phyloP scores from a whole-genome alignment of 2,113 vertebrate species.

The Notarius quadriscutis region DNA sequence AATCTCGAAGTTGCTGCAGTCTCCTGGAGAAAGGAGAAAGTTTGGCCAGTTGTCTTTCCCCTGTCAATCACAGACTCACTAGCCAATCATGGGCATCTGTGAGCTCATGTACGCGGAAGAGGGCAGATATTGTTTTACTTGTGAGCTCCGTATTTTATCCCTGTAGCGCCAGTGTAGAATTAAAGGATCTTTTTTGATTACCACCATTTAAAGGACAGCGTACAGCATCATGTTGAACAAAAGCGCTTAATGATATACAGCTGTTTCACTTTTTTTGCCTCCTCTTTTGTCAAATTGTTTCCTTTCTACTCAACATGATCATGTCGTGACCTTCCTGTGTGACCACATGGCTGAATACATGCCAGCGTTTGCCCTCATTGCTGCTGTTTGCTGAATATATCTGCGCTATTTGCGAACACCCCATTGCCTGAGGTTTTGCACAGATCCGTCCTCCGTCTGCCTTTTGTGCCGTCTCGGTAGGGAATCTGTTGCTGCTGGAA shows the following conservation, averaged over 20 bases:
- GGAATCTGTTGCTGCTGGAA: not conserved
- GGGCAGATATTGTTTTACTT: not conserved
- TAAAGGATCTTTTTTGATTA: not conserved
- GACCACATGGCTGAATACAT: not conserved
- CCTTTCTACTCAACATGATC: not conserved
- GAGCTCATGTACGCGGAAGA: not conserved
- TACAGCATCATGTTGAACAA: no score
- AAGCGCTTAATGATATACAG: not conserved
- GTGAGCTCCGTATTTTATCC: not conserved
- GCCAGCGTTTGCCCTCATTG: not conserved
- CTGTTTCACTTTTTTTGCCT: not conserved
- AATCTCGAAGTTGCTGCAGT: not conserved
- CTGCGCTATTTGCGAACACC: not conserved
- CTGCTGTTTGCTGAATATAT: not conserved
- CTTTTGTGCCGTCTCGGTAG: not conserved
- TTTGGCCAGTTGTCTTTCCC: not conserved
- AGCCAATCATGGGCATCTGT: not conserved
- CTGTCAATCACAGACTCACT: not conserved
- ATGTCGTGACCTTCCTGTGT: not conserved
- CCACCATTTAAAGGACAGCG: no score
- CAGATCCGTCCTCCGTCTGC: not conserved
- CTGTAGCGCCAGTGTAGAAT: not conserved
- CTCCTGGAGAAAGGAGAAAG: not conserved
- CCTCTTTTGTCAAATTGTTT: not conserved
- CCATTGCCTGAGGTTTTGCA: not conserved